Conservation (phyloP, 1,140 invertebrate genomes). For the Bombus consobrinus region DNA sequence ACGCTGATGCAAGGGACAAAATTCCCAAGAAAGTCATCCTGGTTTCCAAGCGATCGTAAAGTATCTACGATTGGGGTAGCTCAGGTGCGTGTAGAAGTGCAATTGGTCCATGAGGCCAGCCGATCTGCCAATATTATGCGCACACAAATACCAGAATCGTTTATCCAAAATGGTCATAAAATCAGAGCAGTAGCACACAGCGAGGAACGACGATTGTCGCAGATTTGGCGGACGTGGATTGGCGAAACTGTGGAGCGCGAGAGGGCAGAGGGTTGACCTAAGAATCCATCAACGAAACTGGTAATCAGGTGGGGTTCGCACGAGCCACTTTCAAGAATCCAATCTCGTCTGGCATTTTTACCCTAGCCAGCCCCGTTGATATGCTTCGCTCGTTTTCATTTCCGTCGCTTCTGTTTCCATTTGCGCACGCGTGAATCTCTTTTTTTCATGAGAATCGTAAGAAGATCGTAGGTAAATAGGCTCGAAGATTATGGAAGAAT, state of each 20-base stretch:
- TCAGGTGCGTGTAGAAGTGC: conserved; percentile 6
- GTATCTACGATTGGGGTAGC: not conserved
- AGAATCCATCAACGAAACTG: conserved; percentile 79
- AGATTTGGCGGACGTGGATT: conserved; percentile 26
- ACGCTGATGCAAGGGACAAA: too few species aligned
- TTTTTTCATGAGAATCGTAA: not conserved
- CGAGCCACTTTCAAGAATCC: conserved; percentile 76
- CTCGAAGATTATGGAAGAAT: not conserved
- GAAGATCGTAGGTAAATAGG: not conserved
- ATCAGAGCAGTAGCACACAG: conserved; percentile 38
- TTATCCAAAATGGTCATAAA: conserved; percentile 78
- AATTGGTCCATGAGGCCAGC: not conserved
- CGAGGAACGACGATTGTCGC: conserved; percentile 32
- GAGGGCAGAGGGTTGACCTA: conserved; percentile 63
- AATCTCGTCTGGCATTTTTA: conserved; percentile 76
- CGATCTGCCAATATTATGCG: not conserved
- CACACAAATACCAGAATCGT: conserved; percentile 58
- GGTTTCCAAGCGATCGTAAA: not conserved
- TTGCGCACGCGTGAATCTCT: not conserved
- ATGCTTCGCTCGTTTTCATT: conserved; percentile 6
- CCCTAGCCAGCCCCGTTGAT: not conserved
- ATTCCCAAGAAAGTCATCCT: not conserved
- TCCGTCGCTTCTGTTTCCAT: not conserved
- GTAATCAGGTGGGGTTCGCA: conserved; percentile 74
- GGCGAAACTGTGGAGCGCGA: conserved; percentile 43